Evolutionary conservation across 2,888 invertebrate species (phyloP).

Genomic region (Melikaiella ostensackeni): DNA sequence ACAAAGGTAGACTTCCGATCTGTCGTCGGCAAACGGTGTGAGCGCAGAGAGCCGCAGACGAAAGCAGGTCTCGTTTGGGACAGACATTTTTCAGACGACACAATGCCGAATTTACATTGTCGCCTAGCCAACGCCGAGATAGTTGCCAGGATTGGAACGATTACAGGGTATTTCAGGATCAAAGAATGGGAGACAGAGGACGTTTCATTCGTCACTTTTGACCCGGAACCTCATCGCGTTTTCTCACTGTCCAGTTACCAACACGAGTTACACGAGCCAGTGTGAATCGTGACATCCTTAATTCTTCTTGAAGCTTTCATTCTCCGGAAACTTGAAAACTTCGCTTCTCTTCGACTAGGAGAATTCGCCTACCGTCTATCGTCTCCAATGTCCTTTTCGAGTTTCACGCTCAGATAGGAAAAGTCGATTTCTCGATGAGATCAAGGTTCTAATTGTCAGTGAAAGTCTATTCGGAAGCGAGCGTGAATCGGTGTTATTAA

Average conservation of each 20-base stretch:
- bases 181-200: slow-evolving; percentile 55
- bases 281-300: slow-evolving; percentile 54
- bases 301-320: slow-evolving; percentile 45
- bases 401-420: not conserved
- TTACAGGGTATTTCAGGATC: slow-evolving; percentile 35
- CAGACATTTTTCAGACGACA: slow-evolving; percentile 59
- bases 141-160: slow-evolving; percentile 33
- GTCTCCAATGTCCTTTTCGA: slow-evolving; percentile 10
- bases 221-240: slow-evolving; percentile 55
- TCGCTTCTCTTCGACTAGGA: not conserved
- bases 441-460: slow-evolving; percentile 8
- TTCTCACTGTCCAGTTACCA: slow-evolving; percentile 59
- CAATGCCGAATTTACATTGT: slow-evolving; percentile 67
- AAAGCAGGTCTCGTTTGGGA: slow-evolving; percentile 37
- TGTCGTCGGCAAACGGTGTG: slow-evolving; percentile 27
- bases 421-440: slow-evolving; percentile 7
- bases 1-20: slow-evolving; percentile 39
- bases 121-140: slow-evolving; percentile 43
- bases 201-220: slow-evolving; percentile 63
- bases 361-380: not conserved
- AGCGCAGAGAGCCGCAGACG: not conserved
- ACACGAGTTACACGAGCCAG: slow-evolving; percentile 41
- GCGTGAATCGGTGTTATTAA: slow-evolving; percentile 9
- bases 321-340: slow-evolving; percentile 7
- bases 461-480: slow-evolving; percentile 12